phyloP scores from a whole-genome alignment of 2,113 vertebrate species.

The Empidonax traillii region DNA sequence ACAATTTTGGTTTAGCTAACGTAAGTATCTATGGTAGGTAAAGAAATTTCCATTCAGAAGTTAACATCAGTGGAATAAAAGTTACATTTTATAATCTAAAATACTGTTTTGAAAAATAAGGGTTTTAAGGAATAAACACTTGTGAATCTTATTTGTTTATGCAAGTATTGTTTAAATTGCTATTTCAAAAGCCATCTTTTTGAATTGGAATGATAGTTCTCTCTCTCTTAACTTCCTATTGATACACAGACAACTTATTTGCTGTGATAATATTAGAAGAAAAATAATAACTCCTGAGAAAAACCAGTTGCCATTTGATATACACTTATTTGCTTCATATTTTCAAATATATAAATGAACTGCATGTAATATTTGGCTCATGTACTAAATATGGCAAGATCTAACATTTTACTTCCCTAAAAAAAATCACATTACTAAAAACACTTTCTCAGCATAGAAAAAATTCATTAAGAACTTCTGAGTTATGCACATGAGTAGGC shows the following conservation, averaged over 20 bases:
- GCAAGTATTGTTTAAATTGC: background rate
- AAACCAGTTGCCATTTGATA: constrained; percentile 3
- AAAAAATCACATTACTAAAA: background rate
- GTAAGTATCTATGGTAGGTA: background rate
- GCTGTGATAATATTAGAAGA: background rate
- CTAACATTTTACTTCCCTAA: background rate
- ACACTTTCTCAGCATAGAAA: background rate
- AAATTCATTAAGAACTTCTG: background rate
- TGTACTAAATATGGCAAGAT: background rate
- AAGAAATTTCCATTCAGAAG: background rate
- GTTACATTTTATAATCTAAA: background rate
- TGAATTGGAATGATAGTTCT: background rate
- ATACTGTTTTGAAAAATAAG: background rate
- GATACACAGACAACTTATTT: constrained; percentile 7
- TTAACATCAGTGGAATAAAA: background rate
- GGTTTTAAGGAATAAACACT: background rate
- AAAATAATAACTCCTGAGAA: background rate
- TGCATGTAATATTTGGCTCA: background rate
- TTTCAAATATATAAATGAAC: background rate
- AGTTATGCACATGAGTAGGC: constrained; percentile 35
- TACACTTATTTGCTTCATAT: background rate
- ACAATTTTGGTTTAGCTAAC: background rate
- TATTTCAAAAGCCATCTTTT: background rate
- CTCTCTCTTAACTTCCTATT: background rate
- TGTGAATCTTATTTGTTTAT: background rate